Evolutionary conservation across 1,140 invertebrate species (phyloP).

Genomic region (Plutomurus gul): DNA sequence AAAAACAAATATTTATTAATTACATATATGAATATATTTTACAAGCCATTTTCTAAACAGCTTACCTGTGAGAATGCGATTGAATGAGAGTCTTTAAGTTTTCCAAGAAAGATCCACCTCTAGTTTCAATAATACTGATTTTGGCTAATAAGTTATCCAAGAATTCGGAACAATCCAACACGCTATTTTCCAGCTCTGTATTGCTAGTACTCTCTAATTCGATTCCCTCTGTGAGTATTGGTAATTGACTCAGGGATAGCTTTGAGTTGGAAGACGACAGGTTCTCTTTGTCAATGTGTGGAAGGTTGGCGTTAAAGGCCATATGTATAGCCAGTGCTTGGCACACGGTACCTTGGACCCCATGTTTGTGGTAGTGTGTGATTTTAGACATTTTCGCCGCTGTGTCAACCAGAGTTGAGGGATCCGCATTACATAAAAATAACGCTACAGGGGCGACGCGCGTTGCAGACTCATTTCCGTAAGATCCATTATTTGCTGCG

Average conservation of each 20-base stretch:
- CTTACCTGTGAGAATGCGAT: constrained; percentile 4
- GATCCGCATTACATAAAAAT: constrained; percentile 63
- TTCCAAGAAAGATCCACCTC: constrained; percentile 28
- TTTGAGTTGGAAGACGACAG: background rate
- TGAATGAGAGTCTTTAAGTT: constrained; percentile 27
- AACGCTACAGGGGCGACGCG: constrained; percentile 62
- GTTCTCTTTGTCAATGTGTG: background rate
- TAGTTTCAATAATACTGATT: constrained; percentile 65
- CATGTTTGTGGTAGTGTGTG: constrained; percentile 70
- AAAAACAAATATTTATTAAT: background rate
- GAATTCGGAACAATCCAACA: constrained; percentile 62
- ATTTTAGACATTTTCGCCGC: constrained; percentile 63
- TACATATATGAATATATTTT: background rate
- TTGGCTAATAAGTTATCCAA: constrained; percentile 63
- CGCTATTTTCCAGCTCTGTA: constrained; percentile 44
- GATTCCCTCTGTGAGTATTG: background rate
- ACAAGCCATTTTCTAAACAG: background rate
- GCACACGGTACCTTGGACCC: constrained; percentile 71
- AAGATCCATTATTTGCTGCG: constrained; percentile 64
- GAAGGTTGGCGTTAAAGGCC: constrained; percentile 33
- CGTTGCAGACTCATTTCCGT: constrained; percentile 65
- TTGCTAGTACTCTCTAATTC: background rate
- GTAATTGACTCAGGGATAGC: background rate
- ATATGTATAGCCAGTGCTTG: constrained; percentile 57
- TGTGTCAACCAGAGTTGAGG: constrained; percentile 61